Evolutionary conservation across 2,113 vertebrate species (phyloP).

Genomic region (Phalacrocorax aristotelis): DNA sequence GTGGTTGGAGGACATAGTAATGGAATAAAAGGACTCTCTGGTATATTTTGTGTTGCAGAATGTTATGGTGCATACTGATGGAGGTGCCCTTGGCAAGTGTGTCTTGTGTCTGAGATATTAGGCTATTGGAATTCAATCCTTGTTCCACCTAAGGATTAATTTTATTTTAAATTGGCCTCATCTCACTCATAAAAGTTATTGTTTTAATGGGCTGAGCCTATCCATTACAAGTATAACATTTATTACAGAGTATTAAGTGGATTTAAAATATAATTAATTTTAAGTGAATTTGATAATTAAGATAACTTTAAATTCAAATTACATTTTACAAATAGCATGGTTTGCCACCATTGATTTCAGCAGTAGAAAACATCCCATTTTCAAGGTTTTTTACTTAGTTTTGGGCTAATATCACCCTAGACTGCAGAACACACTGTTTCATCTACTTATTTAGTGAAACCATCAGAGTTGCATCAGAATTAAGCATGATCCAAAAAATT

Average conservation of each 20-base stretch:
- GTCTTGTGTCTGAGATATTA: neutral
- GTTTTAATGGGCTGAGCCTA: conserved; percentile 27
- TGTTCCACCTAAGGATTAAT: conserved; percentile 26
- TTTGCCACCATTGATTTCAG: neutral
- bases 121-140: conserved; percentile 28
- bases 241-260: conserved; percentile 45
- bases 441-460: neutral
- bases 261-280: conserved; percentile 51
- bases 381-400: neutral
- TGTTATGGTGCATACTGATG: neutral
- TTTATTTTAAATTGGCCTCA: conserved; percentile 43
- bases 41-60: neutral
- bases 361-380: neutral
- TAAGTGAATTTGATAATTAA: conserved; percentile 55
- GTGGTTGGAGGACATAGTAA: neutral
- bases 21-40: neutral
- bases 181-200: conserved; percentile 37
- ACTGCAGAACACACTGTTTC: neutral
- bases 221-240: conserved; percentile 46
- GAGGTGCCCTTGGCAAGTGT: neutral
- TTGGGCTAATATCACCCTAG: neutral
- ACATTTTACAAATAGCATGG: conserved; percentile 4
- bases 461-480: neutral
- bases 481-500: neutral
- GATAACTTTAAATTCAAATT: conserved; percentile 41